Evolutionary conservation across 2,888 invertebrate species (phyloP), one percentile per base, ranked within the genome.

Genomic region (Idaea biselata): DNA sequence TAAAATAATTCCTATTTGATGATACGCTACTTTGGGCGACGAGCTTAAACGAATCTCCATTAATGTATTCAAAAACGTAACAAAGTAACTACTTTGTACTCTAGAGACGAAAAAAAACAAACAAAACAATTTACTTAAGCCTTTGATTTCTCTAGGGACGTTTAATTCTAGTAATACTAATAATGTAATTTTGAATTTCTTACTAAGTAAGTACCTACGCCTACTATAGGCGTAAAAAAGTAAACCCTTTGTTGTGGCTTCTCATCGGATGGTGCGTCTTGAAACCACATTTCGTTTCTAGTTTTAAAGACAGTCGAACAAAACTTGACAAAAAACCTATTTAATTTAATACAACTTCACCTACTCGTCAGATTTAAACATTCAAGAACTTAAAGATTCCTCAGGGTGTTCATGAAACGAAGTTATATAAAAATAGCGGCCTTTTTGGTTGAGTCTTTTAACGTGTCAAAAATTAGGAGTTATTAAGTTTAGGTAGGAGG

Each of bases 81-180:
- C 44, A 11, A 44, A 44, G 44, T 44, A 58, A 59, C 62, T 64
- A 58, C 60, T 61, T 67, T 66, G 60, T 65, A 69, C 65, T 68
- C 66, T 57, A 54, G 58, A 59, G 63, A 58, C 70, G 59, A 66
- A 55, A 61, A 44, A 58, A 66, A 55, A 59, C 63, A 64, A 68
- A 65, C 44, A 59, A 68, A 68, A 68, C 66, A 70, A 68, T 68
- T 70, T 66, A 66, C 63, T 67, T 67, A 66, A 64, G 62, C 62
- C 63, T 63, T 68, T 66, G 65, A 68, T 69, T 69, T 64, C 66
- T 61, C 65, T 60, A 57, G 62, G 68, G 66, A 65, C 63, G 63
- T 66, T 68, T 61, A 67, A 67, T 65, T 53, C 58, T 65, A 65
- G 69, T 68, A 58, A 32, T 32, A 66, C 66, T 62, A 59, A 65